Conservation (phyloP, 2,888 invertebrate genomes). For the Dryomyza anilis region DNA sequence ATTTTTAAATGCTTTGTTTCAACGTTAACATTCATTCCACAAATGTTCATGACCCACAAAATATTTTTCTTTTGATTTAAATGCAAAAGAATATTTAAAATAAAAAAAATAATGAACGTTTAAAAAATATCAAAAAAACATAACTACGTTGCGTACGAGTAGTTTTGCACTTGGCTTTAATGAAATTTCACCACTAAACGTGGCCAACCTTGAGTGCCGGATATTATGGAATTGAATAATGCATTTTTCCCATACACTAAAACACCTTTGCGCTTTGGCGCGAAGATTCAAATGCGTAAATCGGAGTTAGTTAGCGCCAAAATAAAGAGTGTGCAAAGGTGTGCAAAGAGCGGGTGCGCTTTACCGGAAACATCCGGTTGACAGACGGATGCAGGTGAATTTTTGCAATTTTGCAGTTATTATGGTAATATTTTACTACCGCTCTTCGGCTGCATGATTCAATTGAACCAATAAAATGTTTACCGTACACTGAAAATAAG, state of each 20-base stretch:
- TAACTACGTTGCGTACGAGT: background rate
- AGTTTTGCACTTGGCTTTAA: background rate
- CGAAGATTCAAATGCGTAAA: too few relatives aligned
- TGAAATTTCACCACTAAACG: background rate
- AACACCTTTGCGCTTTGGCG: too few relatives aligned
- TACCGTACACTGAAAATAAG: too few relatives aligned
- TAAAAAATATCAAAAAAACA: too few relatives aligned
- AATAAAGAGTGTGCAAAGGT: background rate
- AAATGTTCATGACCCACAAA: constrained; percentile 13
- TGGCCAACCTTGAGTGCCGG: background rate
- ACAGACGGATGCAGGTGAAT: too few relatives aligned
- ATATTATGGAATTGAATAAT: background rate
- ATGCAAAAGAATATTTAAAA: background rate
- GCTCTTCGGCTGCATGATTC: constrained; percentile 1
- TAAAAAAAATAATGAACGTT: background rate
- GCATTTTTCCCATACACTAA: too few relatives aligned
- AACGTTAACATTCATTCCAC: too few relatives aligned
- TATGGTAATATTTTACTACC: background rate
- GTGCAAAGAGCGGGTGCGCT: too few relatives aligned
- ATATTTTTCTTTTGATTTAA: background rate
- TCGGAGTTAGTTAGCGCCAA: background rate
- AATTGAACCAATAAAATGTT: background rate
- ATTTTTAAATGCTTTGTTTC: background rate
- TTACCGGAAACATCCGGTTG: too few relatives aligned
- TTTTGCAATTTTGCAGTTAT: background rate